A percentile compares a stretch with the other conserved stretches of the same genome.
These are phyloP conservation scores for Pentalonia nigronervosa DNA, from an alignment of 1,140 invertebrate species.

Conservation along the genomic window DNA sequence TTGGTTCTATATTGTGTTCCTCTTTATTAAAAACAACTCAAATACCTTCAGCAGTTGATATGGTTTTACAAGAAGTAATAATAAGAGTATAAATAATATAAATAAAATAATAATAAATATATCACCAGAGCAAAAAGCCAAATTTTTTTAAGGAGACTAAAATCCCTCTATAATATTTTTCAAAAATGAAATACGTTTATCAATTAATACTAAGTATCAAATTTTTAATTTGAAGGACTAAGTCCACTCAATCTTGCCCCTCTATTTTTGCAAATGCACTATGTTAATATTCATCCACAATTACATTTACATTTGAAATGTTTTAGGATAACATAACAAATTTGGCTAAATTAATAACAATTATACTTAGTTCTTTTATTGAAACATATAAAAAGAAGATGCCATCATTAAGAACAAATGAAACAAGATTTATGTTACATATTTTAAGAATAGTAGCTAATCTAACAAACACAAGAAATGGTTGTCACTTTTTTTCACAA, in stretches of 20 bases:
- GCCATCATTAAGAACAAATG: background rate
- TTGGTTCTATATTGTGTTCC: background rate
- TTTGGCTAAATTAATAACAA: constrained; percentile 4
- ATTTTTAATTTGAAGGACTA: no score
- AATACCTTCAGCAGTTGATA: background rate
- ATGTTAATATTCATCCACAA: background rate
- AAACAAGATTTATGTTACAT: background rate
- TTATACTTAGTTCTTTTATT: constrained; percentile 13
- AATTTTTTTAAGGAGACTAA: background rate
- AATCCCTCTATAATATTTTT: no score
- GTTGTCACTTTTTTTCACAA: constrained; percentile 33
- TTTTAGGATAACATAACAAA: constrained; percentile 27
- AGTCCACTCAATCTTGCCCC: no score
- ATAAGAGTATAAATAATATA: background rate
- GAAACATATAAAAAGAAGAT: background rate
- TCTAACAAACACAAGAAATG: background rate
- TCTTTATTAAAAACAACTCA: constrained; percentile 8
- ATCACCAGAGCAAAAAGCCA: background rate
- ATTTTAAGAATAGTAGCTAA: constrained; percentile 13
- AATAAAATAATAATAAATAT: background rate
- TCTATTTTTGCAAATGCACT: background rate
- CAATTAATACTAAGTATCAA: no score
- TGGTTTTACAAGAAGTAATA: constrained; percentile 29
- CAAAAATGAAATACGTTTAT: no score
- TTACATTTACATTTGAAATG: background rate